A percentile compares a stretch with the other conserved stretches of the same genome.
Evolutionary conservation across 2,113 vertebrate genomes (phyloP).

Genomic region (Siphamia tubifer): DNA sequence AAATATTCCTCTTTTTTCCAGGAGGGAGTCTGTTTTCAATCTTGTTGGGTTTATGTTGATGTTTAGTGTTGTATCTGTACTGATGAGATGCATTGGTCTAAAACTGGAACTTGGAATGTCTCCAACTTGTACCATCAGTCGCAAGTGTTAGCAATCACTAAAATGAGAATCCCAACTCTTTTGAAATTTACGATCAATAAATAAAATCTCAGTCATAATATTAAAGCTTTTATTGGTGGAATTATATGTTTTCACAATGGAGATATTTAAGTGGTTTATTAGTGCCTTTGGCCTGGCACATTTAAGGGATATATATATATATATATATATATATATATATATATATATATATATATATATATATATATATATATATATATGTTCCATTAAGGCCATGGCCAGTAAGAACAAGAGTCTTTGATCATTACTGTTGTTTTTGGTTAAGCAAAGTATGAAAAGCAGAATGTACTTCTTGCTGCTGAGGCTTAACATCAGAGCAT

Average conservation of each 20-base stretch:
- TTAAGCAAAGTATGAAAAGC: slow-evolving; percentile 52
- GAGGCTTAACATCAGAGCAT: slow-evolving; percentile 49
- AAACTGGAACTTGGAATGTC: neutral
- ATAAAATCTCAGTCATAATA: slow-evolving; percentile 2
- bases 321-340: no score
- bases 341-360: no score
- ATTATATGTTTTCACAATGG: slow-evolving; percentile 11
- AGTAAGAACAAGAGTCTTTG: slow-evolving; percentile 28
- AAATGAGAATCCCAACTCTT: slow-evolving; percentile 17
- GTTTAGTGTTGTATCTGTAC: slow-evolving; percentile 12
- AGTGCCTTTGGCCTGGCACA: neutral
- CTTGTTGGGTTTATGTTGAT: neutral
- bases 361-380: no score
- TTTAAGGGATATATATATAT: no score
- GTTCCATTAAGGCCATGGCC: slow-evolving; percentile 27
- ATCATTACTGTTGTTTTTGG: slow-evolving; percentile 60
- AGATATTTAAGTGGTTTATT: slow-evolving; percentile 17
- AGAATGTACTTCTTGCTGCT: slow-evolving; percentile 26
- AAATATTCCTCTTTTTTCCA: slow-evolving; percentile 27
- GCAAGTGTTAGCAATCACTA: slow-evolving; percentile 10
- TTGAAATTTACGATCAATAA: slow-evolving; percentile 23
- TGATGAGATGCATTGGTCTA: slow-evolving; percentile 11
- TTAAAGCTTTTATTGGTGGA: neutral
- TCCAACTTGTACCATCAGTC: neutral
- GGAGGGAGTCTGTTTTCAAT: slow-evolving; percentile 43